Conservation (phyloP, 2,888 invertebrate species). For the Belgica antarctica region DNA sequence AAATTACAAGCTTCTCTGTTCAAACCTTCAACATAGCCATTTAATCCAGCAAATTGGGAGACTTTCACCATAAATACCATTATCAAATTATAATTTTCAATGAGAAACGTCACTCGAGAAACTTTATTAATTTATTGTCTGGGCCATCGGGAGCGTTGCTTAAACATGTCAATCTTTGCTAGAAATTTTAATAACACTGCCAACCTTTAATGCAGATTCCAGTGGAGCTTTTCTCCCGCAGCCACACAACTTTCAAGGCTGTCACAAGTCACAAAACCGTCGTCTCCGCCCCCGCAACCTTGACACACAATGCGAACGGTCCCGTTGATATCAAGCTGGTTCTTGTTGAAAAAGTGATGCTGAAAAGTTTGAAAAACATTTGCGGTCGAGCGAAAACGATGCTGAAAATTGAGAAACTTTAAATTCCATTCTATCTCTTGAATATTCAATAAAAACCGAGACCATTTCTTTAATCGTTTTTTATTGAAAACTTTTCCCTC, state of each 20-base stretch:
- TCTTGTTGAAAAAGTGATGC: background rate
- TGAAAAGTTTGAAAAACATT: conserved; percentile 8
- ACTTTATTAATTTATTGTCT: conserved; percentile 17
- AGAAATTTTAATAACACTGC: too few relatives aligned
- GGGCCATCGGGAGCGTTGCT: too few relatives aligned
- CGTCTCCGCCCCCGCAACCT: too few relatives aligned
- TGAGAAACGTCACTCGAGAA: conserved; percentile 10
- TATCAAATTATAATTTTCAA: conserved; percentile 32
- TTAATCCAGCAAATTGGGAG: conserved; percentile 23
- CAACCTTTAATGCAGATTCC: too few relatives aligned
- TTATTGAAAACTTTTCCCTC: conserved; percentile 25
- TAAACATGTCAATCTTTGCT: too few relatives aligned
- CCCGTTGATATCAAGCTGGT: conserved; percentile 6
- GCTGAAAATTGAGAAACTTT: conserved; percentile 15
- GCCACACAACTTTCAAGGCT: too few relatives aligned
- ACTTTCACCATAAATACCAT: conserved; percentile 31
- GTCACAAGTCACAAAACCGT: too few relatives aligned
- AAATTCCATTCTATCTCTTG: conserved; percentile 11
- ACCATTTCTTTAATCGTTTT: background rate
- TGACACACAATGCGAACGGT: too few relatives aligned
- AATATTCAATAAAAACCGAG: conserved; percentile 10
- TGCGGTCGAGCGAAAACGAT: conserved; percentile 17
- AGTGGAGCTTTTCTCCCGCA: too few relatives aligned
- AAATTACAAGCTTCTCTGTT: background rate
- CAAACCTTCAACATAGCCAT: background rate